Base-by-base conservation (phyloP, 2,888 invertebrate genomes). In the Caenorhabditis becei region DNA sequence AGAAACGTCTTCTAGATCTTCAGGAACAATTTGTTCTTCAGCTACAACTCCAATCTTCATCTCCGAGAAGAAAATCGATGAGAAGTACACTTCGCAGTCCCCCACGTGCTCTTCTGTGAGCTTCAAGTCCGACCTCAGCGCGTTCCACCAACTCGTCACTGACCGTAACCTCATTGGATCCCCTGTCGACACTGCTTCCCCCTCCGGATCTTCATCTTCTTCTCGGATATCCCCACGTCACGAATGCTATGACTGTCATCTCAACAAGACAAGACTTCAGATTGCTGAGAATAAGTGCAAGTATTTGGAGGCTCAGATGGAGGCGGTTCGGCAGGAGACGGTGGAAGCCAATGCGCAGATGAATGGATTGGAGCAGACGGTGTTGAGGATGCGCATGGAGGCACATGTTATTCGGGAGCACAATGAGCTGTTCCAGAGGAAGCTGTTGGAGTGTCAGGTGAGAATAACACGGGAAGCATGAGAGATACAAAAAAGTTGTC, bases 161-260 rank as follows among this genome's bases (percentile, higher is more conserved):
- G 77, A 77, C n/a, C 77, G 66, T 5, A 28, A 28, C 20, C 32
- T 67, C 3, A 32, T 77, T 24, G 41, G 53, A 3, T 79, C 79
- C 2, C 72, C 79, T 14, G 47, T 47, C 18, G 59, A 62, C n/a
- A 47, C 58, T 4, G 51, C 47, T 0, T 53, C 75, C 0, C n/a
- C 54, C 1, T 72, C 79, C 0, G 59, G 51, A 14, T 65, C 77
- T 1, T 77, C 77, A 0, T 63, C 77, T 7, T 41, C 56, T 0
- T 70, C 70, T 18, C 35, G 62, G n/a, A 69, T 69, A 53, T 61
- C 61, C 24, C 77, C 75, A 23, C 69, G 65, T 23, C 44, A 70
- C 28, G 72, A 72, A 0, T 86, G 86, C 53, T 86, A 77, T 65
- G 84, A 86, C n/a, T 86, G 86, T 56, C 72, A 82, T 3, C 54